Evolutionary conservation across 2,797 vertebrate species (phyloP), one percentile per base, ranked within the genome.

Genomic region (Microctenopoma stevenorrisi): DNA sequence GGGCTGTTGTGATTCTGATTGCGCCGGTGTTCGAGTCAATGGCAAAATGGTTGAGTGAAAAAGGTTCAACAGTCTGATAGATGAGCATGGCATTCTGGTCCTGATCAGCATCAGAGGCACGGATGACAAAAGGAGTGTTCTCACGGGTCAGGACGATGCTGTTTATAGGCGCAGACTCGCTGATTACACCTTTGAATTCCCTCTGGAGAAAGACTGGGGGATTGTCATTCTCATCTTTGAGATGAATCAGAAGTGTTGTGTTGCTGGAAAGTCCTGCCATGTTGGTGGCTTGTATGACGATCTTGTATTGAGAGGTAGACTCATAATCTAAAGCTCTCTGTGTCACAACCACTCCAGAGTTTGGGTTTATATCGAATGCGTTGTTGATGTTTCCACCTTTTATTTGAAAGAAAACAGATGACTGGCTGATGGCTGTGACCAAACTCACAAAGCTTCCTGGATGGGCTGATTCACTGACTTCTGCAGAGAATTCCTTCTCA

Each of bases 221-320:
- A 11, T 99, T 99, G 91, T 99, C 98, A 60, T 99, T 99, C 85
- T 99, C 97, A 58, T 99, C 98, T 72, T 87, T 97, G 1, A 99
- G 85, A 61, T 98, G 97, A 63, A 99, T 89, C 1, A 92, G 7
- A 54, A 99, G 89, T 0, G 96, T 97, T 7, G 94, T 52, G 8
- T 99, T 99, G 59, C 94, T 93, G 28, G 96, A 92, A 65, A 96
- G 87, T 28, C 97, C 97, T 1, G 97, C 98, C 98, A 99, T 99
- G 87, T 99, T 99, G 38, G 96, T 98, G 63, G 94, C 97, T 91
- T 99, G 97, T 61, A 99, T 85, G 42, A 85, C 94, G 26, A 99
- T 88, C 43, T 79, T 92, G 76, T 98, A 98, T 30, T 93, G 65
- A 37, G 96, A 82, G 47, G 89, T 74, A 1, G 90, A 93, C 91